Base-by-base conservation (phyloP, 2,113 vertebrate genomes). In the Poeciliopsis retropinna region DNA sequence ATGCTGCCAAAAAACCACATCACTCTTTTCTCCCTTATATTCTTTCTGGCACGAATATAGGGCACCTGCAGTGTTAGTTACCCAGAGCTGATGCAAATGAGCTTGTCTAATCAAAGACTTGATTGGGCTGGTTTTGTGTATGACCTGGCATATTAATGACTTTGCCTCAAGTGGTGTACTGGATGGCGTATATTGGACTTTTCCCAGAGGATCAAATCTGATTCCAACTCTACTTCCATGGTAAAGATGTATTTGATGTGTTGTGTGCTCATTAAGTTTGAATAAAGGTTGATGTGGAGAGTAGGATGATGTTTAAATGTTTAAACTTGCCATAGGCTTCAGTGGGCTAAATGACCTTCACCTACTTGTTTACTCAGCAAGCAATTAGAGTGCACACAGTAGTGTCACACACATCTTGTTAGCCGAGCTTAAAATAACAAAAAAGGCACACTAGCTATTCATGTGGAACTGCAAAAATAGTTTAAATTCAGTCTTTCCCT, bases 61-160 rank as follows among this genome's bases (percentile, higher is more conserved):
- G 86, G 90, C 92, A 93, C 89, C 92, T 93, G 92, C 90, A 83
- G 87, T 31, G 63, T 71, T 69, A 62, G 81, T 79, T 75, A 83
- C 79, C 81, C 73, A 77, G 54, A 79, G 78, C 85, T 87, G 69
- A 87, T 92, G 88, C 89, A 90, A 89, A 92, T 91, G 73, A 54
- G 61, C 66, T 47, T 62, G 70, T 74, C 13, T 75, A 80, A 87
- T 92, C 86, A 89, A 90, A 89, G 84, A 32, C 73, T 78, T 67
- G 72, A 83, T 88, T 84, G 75, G 76, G 39, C 79, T 79, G 62
- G 54, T 72, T 82, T 75, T 83, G 79, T 72, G 78, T 79, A 60
- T 86, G 77, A 76, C 70, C 13, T 71, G 28, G 87, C 85, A 91
- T 88, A 76, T 75, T 83, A 86, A 92, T 88, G 82, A 81, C 34